Evolutionary conservation across 2,113 vertebrate genomes (phyloP).

Genomic region (Sminthopsis crassicaudata): DNA sequence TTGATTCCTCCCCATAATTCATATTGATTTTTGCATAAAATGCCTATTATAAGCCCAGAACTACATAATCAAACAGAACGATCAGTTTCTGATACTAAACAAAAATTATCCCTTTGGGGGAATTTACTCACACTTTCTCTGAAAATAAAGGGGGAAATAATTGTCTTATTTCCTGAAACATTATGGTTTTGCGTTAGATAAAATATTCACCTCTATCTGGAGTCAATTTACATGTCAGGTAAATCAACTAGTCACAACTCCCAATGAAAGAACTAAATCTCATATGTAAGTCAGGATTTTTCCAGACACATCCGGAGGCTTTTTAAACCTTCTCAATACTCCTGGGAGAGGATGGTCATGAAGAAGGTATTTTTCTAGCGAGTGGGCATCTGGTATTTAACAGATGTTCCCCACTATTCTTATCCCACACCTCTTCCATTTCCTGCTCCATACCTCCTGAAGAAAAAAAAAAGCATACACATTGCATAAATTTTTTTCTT

Average conservation of each 20-base stretch:
- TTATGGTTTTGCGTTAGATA: constrained; percentile 65
- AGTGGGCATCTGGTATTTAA: constrained; percentile 35
- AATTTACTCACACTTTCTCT: constrained; percentile 73
- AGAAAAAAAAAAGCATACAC: not conserved
- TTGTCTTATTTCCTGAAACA: constrained; percentile 68
- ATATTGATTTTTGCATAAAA: constrained; percentile 83
- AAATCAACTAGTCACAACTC: constrained; percentile 63
- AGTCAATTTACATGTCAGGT: constrained; percentile 69
- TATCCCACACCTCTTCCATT: not conserved
- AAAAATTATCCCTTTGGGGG: constrained; percentile 77
- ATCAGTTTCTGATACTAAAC: constrained; percentile 77
- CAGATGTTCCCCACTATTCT: constrained; percentile 6
- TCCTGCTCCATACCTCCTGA: not conserved
- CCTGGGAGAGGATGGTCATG: not conserved
- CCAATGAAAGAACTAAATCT: constrained; percentile 51
- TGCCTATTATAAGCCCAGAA: constrained; percentile 76
- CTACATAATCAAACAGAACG: constrained; percentile 76
- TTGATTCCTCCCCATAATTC: constrained; percentile 78
- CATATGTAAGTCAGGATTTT: constrained; percentile 58
- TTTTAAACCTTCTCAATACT: constrained; percentile 38
- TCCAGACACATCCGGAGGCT: constrained; percentile 50
- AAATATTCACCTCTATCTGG: constrained; percentile 65
- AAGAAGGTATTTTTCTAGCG: constrained; percentile 21
- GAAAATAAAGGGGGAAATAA: constrained; percentile 73
- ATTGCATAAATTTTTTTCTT: constrained; percentile 22